Percentiles rank a stretch among this genome's conserved stretches.
Evolutionary conservation across 2,113 vertebrate species (phyloP).

Genomic region (Lepus americanus): DNA sequence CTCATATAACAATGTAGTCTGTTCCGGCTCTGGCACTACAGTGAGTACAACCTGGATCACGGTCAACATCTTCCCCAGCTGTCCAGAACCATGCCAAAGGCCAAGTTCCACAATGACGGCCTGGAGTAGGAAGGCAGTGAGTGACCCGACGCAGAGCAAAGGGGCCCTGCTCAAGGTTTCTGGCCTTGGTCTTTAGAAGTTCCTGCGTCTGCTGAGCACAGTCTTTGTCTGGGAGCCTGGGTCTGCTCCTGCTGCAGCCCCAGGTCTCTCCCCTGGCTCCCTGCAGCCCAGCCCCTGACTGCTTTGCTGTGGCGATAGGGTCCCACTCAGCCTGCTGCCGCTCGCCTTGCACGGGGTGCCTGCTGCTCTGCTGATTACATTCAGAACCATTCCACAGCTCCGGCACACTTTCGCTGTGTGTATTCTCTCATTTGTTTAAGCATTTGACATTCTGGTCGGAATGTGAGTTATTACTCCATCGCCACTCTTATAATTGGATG

Average conservation of each 20-base stretch:
- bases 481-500: conserved; percentile 87
- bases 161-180: neutral
- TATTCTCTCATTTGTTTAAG: conserved; percentile 79
- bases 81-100: neutral
- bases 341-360: neutral
- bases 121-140: neutral
- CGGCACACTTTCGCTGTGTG: neutral
- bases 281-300: neutral
- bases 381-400: conserved; percentile 33
- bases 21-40: neutral
- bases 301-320: neutral
- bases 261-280: too few relatives aligned
- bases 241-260: neutral
- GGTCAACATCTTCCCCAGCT: neutral
- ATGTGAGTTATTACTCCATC: conserved; percentile 85
- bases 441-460: conserved; percentile 84
- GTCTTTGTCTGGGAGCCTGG: neutral
- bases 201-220: neutral
- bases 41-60: neutral
- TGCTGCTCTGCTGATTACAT: conserved; percentile 64
- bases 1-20: neutral
- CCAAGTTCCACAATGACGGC: neutral
- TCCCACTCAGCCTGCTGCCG: neutral
- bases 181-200: neutral
- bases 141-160: neutral